Evolutionary conservation across 2,113 vertebrate species (phyloP), one percentile per base, ranked within the genome.

Genomic region (Nyctibius bracteatus): DNA sequence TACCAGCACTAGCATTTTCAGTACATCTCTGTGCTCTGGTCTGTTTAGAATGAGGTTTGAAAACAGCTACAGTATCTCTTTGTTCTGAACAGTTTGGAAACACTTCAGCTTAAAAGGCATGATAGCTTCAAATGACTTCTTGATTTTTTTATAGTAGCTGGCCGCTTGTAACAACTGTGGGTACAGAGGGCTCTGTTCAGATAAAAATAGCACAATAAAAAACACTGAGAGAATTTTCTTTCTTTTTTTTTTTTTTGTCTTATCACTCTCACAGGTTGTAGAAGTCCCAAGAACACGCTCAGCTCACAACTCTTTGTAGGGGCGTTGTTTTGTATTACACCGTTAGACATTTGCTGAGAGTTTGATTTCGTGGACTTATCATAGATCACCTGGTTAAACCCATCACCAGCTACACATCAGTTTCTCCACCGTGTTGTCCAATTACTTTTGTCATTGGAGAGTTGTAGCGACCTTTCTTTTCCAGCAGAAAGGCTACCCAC

Each of bases 261-360:
- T 43, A 18, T 58, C 9, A 31, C 6, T 57, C 6, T 30, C 22
- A 3, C 30, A 31, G 5, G 5, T 31, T 58, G 28, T n/a, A 59
- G 39, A 75, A 90, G 8, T 5, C 16, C 43, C 11, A 46, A 70
- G 66, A 80, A 46, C 22, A 33, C 0, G 0, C 3, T 37, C 25
- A 80, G 7, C 30, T 81, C 21, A 0, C 27, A 59, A 18, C 4
- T 46, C 44, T 79, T 81, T 43, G 0, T 0, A 35, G 27, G 8
- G 18, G 0, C 16, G 23, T 59, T 4, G 2, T 19, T 91, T 86
- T 78, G 8, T 77, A 25, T 43, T 46, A 44, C 13, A 43, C 14
- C 17, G 6, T 37, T 54, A 66, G 58, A 54, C 23, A 30, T 62
- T 67, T 74, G 24, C 46, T 86, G 39, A 46, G 41, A 25, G 16